Base-by-base conservation (phyloP, 1,140 invertebrate species). In the Parasteatoda tepidariorum region DNA sequence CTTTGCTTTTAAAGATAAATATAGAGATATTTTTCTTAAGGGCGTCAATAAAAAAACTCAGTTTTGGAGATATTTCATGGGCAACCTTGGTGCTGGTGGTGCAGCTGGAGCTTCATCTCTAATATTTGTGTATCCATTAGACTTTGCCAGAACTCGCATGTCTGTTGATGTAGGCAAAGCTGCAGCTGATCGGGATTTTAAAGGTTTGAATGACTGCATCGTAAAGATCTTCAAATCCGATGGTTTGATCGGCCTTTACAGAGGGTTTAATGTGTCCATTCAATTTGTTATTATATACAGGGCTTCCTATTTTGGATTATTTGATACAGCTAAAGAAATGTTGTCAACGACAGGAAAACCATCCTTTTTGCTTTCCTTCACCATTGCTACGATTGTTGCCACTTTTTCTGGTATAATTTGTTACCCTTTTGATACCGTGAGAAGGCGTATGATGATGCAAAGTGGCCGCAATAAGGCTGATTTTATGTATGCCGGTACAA, bases 271-370 rank as follows among this genome's bases (percentile, higher is more conserved):
- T 85, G 96, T 98, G 81, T 98, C 96, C 59, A 96, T 96, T 41
- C 94, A 96, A 89, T 95, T 95, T 85, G 90, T 90, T 78, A 86
- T 90, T 54, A 88, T 90, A 15, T 91, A 91, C 88, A 87, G 96
- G 89, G 97, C 96, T 33, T 92, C 94, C 85, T 98, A 97, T 92
- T 98, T 98, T 89, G 97, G 97, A 86, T 94, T 96, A 90, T 98
- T 96, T 90, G 97, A 98, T 90, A 98, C 96, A 54, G 93, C 94
- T 76, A 96, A 94, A 89, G 94, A 93, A 85, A 93, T 95, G 92
- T 89, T 96, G 86, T 93, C 95, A 84, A 93, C 97, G 88, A 86
- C 94, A 74, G 95, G 95, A 91, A 93, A 94, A 89, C 95, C 94
- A 86, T 93, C 93, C 67, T 90, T 97, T 88, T 90, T 96, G 78